A percentile compares a stretch with the other conserved stretches of the same genome.
Conservation (phyloP, 23 tunicate species). For the Trididemnum miniatum region DNA sequence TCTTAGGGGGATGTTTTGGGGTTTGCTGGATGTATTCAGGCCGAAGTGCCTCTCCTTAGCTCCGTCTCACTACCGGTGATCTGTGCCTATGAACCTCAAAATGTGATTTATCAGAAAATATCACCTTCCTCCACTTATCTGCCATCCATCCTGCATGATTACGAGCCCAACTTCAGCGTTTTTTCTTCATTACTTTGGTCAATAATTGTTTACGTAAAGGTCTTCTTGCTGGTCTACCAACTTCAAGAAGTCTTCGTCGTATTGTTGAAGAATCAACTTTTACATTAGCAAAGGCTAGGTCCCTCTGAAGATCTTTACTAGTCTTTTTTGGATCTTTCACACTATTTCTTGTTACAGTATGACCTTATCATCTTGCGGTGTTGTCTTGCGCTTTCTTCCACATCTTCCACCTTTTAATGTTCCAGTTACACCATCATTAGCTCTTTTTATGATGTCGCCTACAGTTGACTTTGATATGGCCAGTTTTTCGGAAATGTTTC, state of each 20-base stretch:
- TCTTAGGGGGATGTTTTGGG: not conserved
- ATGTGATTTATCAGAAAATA: slow-evolving; percentile 10
- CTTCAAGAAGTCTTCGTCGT: not conserved
- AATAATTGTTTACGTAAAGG: not conserved
- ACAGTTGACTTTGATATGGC: not conserved
- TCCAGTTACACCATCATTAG: not conserved
- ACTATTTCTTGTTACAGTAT: not conserved
- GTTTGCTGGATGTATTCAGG: not conserved
- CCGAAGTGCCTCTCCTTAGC: not conserved
- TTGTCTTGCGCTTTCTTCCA: not conserved
- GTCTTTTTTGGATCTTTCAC: not conserved
- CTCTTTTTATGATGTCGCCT: too few relatives aligned
- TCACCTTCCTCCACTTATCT: not conserved
- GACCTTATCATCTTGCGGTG: not conserved
- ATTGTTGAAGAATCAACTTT: not conserved
- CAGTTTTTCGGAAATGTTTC: not conserved
- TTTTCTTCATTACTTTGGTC: not conserved
- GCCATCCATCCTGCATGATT: not conserved
- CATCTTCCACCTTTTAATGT: not conserved
- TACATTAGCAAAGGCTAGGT: not conserved
- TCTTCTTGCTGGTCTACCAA: not conserved
- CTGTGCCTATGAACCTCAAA: not conserved
- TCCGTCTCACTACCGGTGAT: not conserved
- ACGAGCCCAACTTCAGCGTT: not conserved
- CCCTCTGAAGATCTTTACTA: not conserved